These are phyloP conservation scores for Chionomys nivalis DNA, from an alignment of 2,113 vertebrate species.

Conservation along the genomic window DNA sequence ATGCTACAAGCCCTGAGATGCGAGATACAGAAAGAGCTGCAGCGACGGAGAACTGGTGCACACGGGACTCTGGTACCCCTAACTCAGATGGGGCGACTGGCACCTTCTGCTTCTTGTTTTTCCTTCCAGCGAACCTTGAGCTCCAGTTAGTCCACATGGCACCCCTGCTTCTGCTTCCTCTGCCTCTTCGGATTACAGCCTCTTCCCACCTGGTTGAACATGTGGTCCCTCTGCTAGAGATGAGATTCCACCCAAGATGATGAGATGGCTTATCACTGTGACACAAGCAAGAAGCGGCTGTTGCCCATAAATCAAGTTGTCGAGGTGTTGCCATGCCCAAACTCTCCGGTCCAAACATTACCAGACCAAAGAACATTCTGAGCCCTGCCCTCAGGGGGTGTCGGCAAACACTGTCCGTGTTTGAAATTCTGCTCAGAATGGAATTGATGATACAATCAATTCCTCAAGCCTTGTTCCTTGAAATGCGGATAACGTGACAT, in stretches of 20 bases:
- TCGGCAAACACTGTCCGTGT: constrained; percentile 73
- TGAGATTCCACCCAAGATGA: constrained; percentile 73
- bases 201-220: constrained; percentile 46
- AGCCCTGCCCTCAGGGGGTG: constrained; percentile 63
- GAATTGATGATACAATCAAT: constrained; percentile 82
- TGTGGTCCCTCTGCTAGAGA: constrained; percentile 41
- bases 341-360: constrained; percentile 67
- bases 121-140: neutral
- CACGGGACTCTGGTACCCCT: accelerated
- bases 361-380: constrained; percentile 70
- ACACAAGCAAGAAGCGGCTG: constrained; percentile 77
- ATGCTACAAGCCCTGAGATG: neutral
- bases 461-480: constrained; percentile 72
- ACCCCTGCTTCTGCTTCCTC: neutral
- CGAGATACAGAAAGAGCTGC: accelerated
- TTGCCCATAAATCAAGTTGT: constrained; percentile 79
- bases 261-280: constrained; percentile 81
- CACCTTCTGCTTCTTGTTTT: neutral
- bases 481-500: constrained; percentile 74
- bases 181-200: neutral
- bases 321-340: constrained; percentile 62
- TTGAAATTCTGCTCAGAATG: constrained; percentile 83
- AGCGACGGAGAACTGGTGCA: neutral
- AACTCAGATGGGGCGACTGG: too few relatives aligned
- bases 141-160: neutral